These are phyloP conservation scores for Orthonychiurus folsomi DNA, from an alignment of 2,888 invertebrate species.

Conservation along the genomic window DNA sequence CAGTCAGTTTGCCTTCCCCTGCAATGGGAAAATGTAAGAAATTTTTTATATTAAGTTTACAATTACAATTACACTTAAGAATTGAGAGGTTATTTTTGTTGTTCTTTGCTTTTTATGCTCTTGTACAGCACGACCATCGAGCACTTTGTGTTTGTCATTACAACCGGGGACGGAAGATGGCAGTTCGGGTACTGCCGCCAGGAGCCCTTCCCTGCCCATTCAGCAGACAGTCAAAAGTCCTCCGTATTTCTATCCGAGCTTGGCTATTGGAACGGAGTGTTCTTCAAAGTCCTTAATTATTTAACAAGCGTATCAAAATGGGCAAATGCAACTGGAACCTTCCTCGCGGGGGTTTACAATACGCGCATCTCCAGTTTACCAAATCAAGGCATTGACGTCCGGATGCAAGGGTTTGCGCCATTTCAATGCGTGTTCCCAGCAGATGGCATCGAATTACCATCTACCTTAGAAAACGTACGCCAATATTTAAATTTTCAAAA, in stretches of 20 bases:
- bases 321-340: neutral
- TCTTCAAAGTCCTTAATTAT: constrained; percentile 2
- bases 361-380: neutral
- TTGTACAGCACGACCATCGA: neutral
- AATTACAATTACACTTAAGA: neutral
- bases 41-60: neutral
- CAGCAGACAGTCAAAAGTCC: neutral
- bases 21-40: neutral
- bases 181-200: constrained; percentile 7
- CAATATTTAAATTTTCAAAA: neutral
- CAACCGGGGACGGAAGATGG: neutral
- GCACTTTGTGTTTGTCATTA: constrained; percentile 1
- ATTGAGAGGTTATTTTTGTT: too few species aligned
- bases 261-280: constrained; percentile 5
- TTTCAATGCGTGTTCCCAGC: neutral
- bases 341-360: neutral
- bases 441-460: neutral
- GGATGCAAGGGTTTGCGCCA: neutral
- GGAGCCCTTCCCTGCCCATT: neutral
- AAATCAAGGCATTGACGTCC: neutral
- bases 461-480: constrained; percentile 7
- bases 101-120: too few species aligned
- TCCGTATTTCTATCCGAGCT: neutral
- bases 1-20: neutral
- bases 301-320: neutral